Percentiles rank a stretch among this genome's conserved stretches.
These are phyloP conservation scores for Myotis lucifugus DNA, from an alignment of 2,113 vertebrate species.

Conservation along the genomic window DNA sequence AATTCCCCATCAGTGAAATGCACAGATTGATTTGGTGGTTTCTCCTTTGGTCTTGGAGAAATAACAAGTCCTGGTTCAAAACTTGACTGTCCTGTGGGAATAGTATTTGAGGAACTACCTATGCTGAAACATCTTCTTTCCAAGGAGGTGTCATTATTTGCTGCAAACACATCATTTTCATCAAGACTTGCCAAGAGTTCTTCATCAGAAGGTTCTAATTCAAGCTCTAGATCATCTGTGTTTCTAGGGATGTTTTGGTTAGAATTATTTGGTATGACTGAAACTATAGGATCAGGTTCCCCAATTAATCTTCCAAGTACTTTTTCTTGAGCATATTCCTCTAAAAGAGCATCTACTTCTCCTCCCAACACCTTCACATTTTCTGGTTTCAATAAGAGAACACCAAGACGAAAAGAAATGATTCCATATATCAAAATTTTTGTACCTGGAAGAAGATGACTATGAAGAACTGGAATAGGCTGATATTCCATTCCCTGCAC, in stretches of 20 bases:
- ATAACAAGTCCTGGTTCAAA: constrained; percentile 20
- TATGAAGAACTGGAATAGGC: constrained; percentile 88
- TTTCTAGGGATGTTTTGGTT: constrained; percentile 63
- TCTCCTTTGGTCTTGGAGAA: constrained; percentile 64
- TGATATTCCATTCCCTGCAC: constrained; percentile 96
- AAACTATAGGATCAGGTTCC: constrained; percentile 79
- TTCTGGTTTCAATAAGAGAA: constrained; percentile 92
- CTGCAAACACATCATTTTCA: constrained; percentile 82
- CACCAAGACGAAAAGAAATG: constrained; percentile 91
- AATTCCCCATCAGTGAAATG: constrained; percentile 86
- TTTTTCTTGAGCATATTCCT: constrained; percentile 86
- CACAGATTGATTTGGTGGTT: constrained; percentile 32
- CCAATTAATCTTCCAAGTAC: constrained; percentile 91
- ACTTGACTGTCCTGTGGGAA: constrained; percentile 34
- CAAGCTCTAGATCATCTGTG: constrained; percentile 77
- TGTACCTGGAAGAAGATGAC: constrained; percentile 87
- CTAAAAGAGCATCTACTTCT: constrained; percentile 92
- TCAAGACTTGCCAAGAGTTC: constrained; percentile 92
- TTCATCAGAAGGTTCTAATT: constrained; percentile 87
- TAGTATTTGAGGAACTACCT: constrained; percentile 75
- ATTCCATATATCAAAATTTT: constrained; percentile 94
- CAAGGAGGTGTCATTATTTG: constrained; percentile 60
- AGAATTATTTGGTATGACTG: constrained; percentile 69
- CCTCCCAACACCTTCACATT: constrained; percentile 94
- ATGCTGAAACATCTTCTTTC: constrained; percentile 88